Evolutionary conservation across 2,888 invertebrate species (phyloP).

Genomic region (Chirona hameri): DNA sequence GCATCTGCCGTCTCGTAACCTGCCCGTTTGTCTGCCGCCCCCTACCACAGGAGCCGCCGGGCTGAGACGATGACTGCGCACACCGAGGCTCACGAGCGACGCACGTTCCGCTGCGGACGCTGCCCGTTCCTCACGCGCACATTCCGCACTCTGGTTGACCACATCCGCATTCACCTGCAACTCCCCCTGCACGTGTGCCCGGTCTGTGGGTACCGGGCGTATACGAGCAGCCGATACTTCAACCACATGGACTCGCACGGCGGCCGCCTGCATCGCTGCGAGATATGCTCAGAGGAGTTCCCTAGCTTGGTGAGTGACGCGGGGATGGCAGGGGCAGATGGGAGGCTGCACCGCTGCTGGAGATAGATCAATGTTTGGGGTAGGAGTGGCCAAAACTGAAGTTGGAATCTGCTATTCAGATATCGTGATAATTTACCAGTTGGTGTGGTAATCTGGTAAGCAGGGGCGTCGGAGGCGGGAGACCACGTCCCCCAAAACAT

Average conservation of each 20-base stretch:
- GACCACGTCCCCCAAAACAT: no score
- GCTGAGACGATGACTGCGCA: neutral
- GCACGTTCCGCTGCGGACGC: neutral
- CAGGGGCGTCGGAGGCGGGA: no score
- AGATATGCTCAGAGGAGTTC: neutral
- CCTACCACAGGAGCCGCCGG: neutral
- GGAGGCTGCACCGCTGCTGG: no score
- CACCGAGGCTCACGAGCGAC: neutral
- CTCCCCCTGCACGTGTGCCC: neutral
- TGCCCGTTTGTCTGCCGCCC: neutral
- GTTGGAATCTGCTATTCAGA: no score
- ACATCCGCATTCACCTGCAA: neutral
- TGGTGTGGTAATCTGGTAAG: no score
- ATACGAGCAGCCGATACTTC: neutral
- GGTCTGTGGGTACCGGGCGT: neutral
- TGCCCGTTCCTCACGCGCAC: neutral
- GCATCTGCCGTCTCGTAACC: no score
- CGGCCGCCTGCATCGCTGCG: neutral
- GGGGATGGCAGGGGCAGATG: neutral
- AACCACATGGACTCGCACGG: constrained; percentile 9
- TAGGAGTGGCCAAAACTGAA: no score
- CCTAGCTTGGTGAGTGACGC: neutral
- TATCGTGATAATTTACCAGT: no score
- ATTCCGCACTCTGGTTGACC: neutral
- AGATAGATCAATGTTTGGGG: no score